These are phyloP conservation scores for Solenodon paradoxus DNA, from an alignment of 2,113 vertebrate species.

Conservation along the genomic window DNA sequence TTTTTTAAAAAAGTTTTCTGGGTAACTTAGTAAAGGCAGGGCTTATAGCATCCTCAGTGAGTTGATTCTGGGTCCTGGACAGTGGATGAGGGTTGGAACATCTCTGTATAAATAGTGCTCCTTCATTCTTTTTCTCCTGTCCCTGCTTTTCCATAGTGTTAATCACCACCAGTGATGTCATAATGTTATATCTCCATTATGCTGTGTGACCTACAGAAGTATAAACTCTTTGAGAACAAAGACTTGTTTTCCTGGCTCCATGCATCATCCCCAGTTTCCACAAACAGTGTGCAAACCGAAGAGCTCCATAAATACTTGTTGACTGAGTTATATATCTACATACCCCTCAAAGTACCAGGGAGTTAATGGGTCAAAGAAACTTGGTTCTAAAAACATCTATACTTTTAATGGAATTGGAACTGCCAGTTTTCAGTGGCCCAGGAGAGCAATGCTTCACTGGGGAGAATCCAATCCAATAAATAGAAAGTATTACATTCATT, in stretches of 20 bases:
- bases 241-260: neutral
- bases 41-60: neutral
- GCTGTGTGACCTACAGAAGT: neutral
- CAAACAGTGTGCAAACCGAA: neutral
- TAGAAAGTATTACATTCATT: constrained; percentile 22
- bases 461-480: constrained; percentile 5
- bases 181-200: neutral
- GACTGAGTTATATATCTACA: neutral
- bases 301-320: neutral
- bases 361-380: neutral
- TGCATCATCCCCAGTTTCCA: neutral
- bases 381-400: constrained; percentile 31
- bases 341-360: neutral
- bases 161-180: neutral
- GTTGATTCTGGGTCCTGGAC: neutral
- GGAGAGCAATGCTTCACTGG: constrained; percentile 1
- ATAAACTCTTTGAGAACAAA: neutral
- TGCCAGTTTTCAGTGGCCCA: constrained; percentile 17
- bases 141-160: neutral
- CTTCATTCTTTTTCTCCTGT: neutral
- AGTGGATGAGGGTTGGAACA: neutral
- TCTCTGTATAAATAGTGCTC: neutral
- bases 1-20: neutral
- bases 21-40: neutral
- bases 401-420: neutral